Percentiles rank a stretch among this genome's conserved stretches.
phyloP scores from a whole-genome alignment of 1,140 invertebrate species.

The Paramacrobiotus metropolitanus region DNA sequence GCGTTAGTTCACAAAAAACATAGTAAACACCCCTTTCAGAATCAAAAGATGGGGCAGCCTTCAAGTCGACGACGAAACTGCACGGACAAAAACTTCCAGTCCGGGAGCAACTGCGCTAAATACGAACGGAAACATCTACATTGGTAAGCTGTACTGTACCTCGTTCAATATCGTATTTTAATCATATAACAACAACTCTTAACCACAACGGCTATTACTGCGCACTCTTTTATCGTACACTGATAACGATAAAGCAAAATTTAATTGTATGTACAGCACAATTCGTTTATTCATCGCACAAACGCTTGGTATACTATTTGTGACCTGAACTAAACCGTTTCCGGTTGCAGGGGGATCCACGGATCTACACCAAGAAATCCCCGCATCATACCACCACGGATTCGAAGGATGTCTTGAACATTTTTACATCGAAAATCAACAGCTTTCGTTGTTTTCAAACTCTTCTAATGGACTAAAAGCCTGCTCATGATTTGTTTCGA shows the following conservation, averaged over 20 bases:
- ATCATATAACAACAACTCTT: too few species aligned
- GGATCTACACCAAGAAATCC: conserved; percentile 32
- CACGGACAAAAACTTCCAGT: conserved; percentile 34
- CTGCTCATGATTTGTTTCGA: too few species aligned
- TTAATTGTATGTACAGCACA: too few species aligned
- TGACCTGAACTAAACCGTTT: too few species aligned
- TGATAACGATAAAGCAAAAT: too few species aligned
- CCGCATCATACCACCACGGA: conserved; percentile 30
- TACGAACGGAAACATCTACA: conserved; percentile 47
- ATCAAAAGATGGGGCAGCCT: conserved; percentile 39
- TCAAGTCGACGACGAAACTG: conserved; percentile 38
- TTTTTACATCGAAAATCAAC: conserved; percentile 16
- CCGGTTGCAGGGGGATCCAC: conserved; percentile 25
- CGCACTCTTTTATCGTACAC: too few species aligned
- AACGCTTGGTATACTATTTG: neutral
- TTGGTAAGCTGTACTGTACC: conserved; percentile 28
- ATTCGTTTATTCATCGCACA: too few species aligned
- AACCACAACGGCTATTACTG: too few species aligned
- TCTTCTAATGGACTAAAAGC: neutral
- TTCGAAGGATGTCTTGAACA: conserved; percentile 34
- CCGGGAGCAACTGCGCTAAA: conserved; percentile 39
- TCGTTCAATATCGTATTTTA: neutral
- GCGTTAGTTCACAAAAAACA: too few species aligned
- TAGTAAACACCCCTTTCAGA: too few species aligned
- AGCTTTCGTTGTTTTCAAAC: conserved; percentile 10